phyloP scores from a whole-genome alignment of 2,113 vertebrate species.

The Poicephalus gulielmi region DNA sequence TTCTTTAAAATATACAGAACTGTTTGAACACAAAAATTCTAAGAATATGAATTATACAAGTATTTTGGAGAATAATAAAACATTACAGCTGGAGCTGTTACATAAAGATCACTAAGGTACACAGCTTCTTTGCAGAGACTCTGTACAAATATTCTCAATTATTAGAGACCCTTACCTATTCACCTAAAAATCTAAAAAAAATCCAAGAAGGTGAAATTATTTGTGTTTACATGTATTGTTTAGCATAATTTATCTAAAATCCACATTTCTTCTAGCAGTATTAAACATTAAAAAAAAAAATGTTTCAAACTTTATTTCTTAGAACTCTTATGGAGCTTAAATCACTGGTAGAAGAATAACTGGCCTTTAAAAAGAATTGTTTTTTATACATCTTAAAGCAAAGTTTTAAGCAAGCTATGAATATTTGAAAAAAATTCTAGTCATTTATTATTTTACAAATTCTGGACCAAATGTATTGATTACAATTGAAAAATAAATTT shows the following conservation, averaged over 20 bases:
- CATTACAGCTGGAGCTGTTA: neutral
- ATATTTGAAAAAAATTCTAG: neutral
- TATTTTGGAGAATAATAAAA: neutral
- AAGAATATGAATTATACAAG: neutral
- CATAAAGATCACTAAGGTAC: neutral
- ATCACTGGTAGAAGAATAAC: neutral
- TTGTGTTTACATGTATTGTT: neutral
- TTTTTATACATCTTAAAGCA: neutral
- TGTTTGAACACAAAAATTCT: neutral
- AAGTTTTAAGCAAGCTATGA: neutral
- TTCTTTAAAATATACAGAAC: neutral
- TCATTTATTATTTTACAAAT: neutral
- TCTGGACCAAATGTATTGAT: neutral
- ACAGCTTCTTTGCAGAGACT: neutral
- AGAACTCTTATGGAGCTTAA: neutral
- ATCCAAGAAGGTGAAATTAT: neutral
- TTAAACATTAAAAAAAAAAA: neutral
- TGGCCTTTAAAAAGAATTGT: fast-evolving
- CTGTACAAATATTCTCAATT: neutral
- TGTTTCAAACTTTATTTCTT: neutral
- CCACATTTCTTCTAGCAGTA: neutral
- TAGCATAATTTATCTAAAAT: neutral
- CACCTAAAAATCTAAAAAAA: neutral
- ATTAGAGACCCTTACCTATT: neutral
- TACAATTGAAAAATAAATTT: neutral